Percentiles rank a stretch among this genome's conserved stretches.
These are phyloP conservation scores for Euborellia annulipes DNA, from an alignment of 1,140 invertebrate genomes.

Conservation along the genomic window DNA sequence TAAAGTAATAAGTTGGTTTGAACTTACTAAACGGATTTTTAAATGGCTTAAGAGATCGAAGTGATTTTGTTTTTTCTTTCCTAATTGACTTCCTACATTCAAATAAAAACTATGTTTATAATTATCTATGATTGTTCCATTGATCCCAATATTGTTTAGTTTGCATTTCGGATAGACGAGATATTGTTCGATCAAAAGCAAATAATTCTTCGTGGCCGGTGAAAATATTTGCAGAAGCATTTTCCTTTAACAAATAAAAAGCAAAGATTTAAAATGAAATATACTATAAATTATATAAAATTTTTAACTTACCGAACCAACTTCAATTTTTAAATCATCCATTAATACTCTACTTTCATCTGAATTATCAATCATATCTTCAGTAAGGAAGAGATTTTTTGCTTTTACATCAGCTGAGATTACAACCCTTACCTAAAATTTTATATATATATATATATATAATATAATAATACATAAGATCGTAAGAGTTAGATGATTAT, in stretches of 20 bases:
- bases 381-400: conserved; percentile 54
- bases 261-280: conserved; percentile 12
- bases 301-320: conserved; percentile 29
- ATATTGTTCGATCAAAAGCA: conserved; percentile 87
- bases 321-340: conserved; percentile 78
- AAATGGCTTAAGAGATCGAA: too few relatives aligned
- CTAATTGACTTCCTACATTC: too few relatives aligned
- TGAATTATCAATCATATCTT: conserved; percentile 30
- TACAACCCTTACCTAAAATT: conserved; percentile 61
- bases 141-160: conserved; percentile 80
- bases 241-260: conserved; percentile 32
- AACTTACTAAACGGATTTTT: too few relatives aligned
- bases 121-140: conserved; percentile 43
- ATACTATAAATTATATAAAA: conserved; percentile 7
- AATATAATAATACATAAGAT: too few relatives aligned
- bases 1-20: too few relatives aligned
- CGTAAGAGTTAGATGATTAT: too few relatives aligned
- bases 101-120: too few relatives aligned
- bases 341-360: conserved; percentile 75
- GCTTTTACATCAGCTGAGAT: conserved; percentile 61
- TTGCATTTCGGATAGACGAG: conserved; percentile 89
- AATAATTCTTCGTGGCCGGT: conserved; percentile 96
- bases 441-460: too few relatives aligned
- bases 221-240: conserved; percentile 70
- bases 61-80: too few relatives aligned